phyloP scores from a whole-genome alignment of 1,140 invertebrate species.

The Homarus americanus region DNA sequence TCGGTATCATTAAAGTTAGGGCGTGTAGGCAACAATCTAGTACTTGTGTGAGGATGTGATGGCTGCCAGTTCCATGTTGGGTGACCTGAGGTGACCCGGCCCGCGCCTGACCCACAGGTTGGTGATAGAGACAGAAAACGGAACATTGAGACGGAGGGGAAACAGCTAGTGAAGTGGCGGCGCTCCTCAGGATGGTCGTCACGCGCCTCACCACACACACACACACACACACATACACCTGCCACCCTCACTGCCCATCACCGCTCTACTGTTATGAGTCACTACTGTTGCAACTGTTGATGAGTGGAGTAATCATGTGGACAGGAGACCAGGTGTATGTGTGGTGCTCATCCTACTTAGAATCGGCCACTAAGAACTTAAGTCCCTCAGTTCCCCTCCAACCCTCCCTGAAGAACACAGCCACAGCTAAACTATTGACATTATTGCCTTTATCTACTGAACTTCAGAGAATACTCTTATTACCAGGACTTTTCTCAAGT shows the following conservation, averaged over 20 bases:
- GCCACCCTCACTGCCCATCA: too few relatives aligned
- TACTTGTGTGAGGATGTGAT: background rate
- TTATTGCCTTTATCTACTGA: conserved; percentile 41
- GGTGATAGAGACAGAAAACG: background rate
- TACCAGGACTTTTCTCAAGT: background rate
- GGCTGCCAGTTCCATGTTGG: background rate
- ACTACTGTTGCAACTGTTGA: too few relatives aligned
- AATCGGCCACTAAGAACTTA: too few relatives aligned
- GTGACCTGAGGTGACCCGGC: background rate
- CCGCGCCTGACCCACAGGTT: background rate
- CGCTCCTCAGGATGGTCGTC: background rate
- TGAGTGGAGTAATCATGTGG: too few relatives aligned
- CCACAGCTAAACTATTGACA: conserved; percentile 14
- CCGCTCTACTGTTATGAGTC: too few relatives aligned
- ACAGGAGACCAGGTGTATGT: too few relatives aligned
- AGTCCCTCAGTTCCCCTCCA: too few relatives aligned
- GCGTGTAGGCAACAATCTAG: too few relatives aligned
- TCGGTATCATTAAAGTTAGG: too few relatives aligned
- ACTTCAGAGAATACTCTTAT: background rate
- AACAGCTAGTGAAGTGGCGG: background rate
- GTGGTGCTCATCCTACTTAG: too few relatives aligned
- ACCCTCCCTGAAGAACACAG: background rate
- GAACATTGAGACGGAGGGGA: background rate
- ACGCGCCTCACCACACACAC: too few relatives aligned
- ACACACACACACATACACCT: background rate